Conservation (phyloP, 2,888 invertebrate species). For the Emmelina monodactyla region DNA sequence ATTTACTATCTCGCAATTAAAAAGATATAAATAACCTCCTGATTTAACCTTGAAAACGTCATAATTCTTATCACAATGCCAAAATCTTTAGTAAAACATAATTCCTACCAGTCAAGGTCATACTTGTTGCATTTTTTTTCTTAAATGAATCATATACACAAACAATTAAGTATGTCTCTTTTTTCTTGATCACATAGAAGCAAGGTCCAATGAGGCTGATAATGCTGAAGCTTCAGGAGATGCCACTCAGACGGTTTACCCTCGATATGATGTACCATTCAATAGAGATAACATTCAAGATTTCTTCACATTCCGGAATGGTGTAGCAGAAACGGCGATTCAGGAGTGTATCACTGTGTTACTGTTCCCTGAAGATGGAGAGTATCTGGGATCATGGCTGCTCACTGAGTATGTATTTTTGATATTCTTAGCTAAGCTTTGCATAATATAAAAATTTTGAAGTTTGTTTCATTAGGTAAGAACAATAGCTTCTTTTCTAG, state of each 20-base stretch:
- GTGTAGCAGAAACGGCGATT: slow-evolving; percentile 76
- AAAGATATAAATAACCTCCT: neutral
- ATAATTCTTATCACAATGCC: no score
- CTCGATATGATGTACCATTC: slow-evolving; percentile 53
- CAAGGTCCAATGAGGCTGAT: slow-evolving; percentile 30
- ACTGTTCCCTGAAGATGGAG: slow-evolving; percentile 74
- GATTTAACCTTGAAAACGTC: neutral
- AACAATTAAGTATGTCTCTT: no score
- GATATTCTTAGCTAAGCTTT: no score
- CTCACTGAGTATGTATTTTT: slow-evolving; percentile 75
- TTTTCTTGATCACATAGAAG: slow-evolving; percentile 25
- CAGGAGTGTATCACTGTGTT: slow-evolving; percentile 73
- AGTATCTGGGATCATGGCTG: slow-evolving; percentile 78
- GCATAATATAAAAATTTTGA: no score
- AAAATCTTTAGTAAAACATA: no score
- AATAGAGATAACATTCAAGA: slow-evolving; percentile 68
- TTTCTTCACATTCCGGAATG: slow-evolving; percentile 78
- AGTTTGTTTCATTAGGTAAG: no score
- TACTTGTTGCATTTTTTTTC: neutral
- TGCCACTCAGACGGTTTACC: slow-evolving; percentile 37
- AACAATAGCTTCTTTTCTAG: no score
- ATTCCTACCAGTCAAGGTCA: neutral
- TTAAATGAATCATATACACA: no score
- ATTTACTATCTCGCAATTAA: no score
- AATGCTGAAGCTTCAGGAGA: slow-evolving; percentile 28